Evolutionary conservation across 2,113 vertebrate species (phyloP), one percentile per base, ranked within the genome.

Genomic region (Pholis gunnellus): DNA sequence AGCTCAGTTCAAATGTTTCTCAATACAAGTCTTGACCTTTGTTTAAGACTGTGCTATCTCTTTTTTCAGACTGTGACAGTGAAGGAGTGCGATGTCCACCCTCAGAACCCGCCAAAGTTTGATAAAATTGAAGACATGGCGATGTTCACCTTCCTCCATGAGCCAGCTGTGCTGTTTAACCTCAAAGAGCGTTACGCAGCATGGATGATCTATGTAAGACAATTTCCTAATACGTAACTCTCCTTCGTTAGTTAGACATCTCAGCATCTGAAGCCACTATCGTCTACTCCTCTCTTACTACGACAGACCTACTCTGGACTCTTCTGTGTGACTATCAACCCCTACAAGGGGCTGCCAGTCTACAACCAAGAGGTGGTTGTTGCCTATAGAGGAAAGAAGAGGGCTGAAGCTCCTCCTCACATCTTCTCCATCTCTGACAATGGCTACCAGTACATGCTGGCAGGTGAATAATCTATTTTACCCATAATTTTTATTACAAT

Each of bases 71-170:
- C 94, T 0, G 93, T 96, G 70, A 97, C 94, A 0, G 91, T 97
- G 76, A 96, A 96, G 78, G 96, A 97, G 54, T 88, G 88, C 1
- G 94, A 96, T 6, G 72, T 97, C 9, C 76, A 96, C 84, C 97
- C 96, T 81, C 96, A 97, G 90, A 98, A 97, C 84, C 97, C 97
- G 0, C 96, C 97, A 72, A 97, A 97, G 93, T 98, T 97, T 0
- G 97, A 97, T 94, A 97, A 96, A 93, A 97, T 97, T 0, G 97
- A 97, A 92, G 97, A 97, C 94, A 97, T 97, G 97, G 97, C 96
- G 0, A 97, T 97, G 97, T 93, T 97, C 92, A 97, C 97, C 69
- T 97, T 97, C 88, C 95, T 97, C 56, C 96, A 97, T 0, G 97
- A 97, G 85, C 97, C 97, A 2, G 97, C 97, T 0, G 95, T 98